Evolutionary conservation across 2,797 vertebrate species (phyloP).

Genomic region (Sebastes reedi): DNA sequence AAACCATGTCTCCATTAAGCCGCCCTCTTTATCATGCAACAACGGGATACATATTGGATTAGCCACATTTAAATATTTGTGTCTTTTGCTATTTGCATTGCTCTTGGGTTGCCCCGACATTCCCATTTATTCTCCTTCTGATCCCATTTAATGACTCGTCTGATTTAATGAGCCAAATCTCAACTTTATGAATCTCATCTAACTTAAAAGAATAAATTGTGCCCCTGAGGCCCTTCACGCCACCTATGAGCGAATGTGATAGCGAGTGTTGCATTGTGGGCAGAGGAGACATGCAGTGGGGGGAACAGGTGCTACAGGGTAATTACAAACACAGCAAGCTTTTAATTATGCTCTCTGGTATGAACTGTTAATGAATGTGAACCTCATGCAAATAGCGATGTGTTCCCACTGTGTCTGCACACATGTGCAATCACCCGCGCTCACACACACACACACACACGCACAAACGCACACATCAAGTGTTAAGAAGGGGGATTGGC

Average conservation of each 20-base stretch:
- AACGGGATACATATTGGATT: constrained; percentile 44
- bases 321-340: constrained; percentile 81
- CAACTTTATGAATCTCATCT: constrained; percentile 63
- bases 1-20: not conserved
- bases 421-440: not conserved
- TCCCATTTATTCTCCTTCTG: constrained; percentile 41
- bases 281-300: constrained; percentile 42
- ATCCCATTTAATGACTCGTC: constrained; percentile 53
- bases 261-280: constrained; percentile 48
- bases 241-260: constrained; percentile 41
- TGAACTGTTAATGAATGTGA: constrained; percentile 79
- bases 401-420: constrained; percentile 50
- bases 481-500: constrained; percentile 36
- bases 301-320: constrained; percentile 76
- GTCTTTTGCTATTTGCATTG: constrained; percentile 36
- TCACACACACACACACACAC: not conserved
- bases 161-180: constrained; percentile 67
- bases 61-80: constrained; percentile 56
- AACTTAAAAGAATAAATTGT: constrained; percentile 63
- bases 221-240: constrained; percentile 41
- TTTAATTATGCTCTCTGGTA: constrained; percentile 79
- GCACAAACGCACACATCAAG: not conserved
- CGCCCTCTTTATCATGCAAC: not conserved
- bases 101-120: constrained; percentile 34
- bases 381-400: constrained; percentile 63